Evolutionary conservation across 2,888 invertebrate genomes (phyloP).

Genomic region (Drepana falcataria): DNA sequence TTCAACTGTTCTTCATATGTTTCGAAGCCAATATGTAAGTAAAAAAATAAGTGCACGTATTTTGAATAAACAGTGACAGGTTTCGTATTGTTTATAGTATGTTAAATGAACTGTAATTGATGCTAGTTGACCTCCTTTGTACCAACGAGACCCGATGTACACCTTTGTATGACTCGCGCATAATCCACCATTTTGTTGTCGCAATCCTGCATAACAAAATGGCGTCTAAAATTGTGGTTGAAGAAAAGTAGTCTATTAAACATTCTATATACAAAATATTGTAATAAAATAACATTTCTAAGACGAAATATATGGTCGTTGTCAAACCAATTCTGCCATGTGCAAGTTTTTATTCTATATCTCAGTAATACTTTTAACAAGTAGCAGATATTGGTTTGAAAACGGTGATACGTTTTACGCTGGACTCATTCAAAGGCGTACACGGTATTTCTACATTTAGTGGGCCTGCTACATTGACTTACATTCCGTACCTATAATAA

Average conservation of each 20-base stretch:
- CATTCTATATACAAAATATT: too few species aligned
- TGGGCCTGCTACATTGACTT: slow-evolving; percentile 51
- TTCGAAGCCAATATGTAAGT: too few species aligned
- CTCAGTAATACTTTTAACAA: too few species aligned
- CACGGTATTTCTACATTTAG: slow-evolving; percentile 37
- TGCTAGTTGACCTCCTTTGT: slow-evolving; percentile 43
- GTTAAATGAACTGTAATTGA: slow-evolving; percentile 5
- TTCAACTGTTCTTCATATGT: too few species aligned
- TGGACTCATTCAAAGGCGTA: slow-evolving; percentile 27
- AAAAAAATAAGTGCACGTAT: too few species aligned
- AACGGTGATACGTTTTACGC: neutral
- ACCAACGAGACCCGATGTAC: slow-evolving; percentile 37
- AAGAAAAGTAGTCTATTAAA: too few species aligned
- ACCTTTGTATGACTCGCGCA: slow-evolving; percentile 25
- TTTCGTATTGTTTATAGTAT: neutral
- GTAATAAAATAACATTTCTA: too few species aligned
- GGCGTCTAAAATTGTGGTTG: slow-evolving; percentile 3
- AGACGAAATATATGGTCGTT: too few species aligned
- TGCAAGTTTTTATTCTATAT: too few species aligned
- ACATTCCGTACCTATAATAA: slow-evolving; percentile 42
- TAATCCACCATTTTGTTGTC: slow-evolving; percentile 15
- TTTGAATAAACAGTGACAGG: neutral
- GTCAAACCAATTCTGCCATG: too few species aligned
- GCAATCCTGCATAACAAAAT: slow-evolving; percentile 4
- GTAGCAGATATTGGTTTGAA: too few species aligned